A percentile compares a stretch with the other conserved stretches of the same genome.
phyloP scores from a whole-genome alignment of 1,140 invertebrate species.

The Drosophila sp. region DNA sequence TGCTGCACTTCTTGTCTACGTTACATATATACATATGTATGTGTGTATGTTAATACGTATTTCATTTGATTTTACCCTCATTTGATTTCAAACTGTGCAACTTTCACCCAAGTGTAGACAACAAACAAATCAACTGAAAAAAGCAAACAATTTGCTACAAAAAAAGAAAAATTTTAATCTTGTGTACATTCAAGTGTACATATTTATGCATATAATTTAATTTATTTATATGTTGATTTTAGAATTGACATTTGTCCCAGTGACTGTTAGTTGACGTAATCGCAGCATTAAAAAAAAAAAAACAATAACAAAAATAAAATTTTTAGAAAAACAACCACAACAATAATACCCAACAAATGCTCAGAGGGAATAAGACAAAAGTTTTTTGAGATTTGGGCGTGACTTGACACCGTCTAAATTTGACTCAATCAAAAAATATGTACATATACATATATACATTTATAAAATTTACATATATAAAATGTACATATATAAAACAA shows the following conservation, averaged over 20 bases:
- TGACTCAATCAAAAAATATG: conserved; percentile 60
- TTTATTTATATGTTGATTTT: conserved; percentile 43
- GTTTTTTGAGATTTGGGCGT: conserved; percentile 44
- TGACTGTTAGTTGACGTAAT: conserved; percentile 72
- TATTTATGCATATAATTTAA: conserved; percentile 26
- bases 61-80: conserved; percentile 54
- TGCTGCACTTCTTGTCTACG: conserved; percentile 56
- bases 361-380: conserved; percentile 63
- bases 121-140: conserved; percentile 54
- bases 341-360: conserved; percentile 27
- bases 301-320: conserved; percentile 8
- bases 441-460: conserved; percentile 7
- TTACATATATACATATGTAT: conserved; percentile 4
- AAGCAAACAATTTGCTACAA: conserved; percentile 32
- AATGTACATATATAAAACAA: too few species aligned
- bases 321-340: conserved; percentile 1
- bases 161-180: conserved; percentile 25
- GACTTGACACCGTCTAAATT: conserved; percentile 52
- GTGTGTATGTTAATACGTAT: conserved; percentile 30
- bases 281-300: conserved; percentile 64
- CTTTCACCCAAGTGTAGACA: conserved; percentile 60
- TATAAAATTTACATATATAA: too few species aligned
- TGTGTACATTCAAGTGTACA: conserved; percentile 10
- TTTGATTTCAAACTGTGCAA: conserved; percentile 68
- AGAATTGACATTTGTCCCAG: conserved; percentile 47